Base-by-base conservation (phyloP, 2,888 invertebrate species). In the Eupithecia insigniata region DNA sequence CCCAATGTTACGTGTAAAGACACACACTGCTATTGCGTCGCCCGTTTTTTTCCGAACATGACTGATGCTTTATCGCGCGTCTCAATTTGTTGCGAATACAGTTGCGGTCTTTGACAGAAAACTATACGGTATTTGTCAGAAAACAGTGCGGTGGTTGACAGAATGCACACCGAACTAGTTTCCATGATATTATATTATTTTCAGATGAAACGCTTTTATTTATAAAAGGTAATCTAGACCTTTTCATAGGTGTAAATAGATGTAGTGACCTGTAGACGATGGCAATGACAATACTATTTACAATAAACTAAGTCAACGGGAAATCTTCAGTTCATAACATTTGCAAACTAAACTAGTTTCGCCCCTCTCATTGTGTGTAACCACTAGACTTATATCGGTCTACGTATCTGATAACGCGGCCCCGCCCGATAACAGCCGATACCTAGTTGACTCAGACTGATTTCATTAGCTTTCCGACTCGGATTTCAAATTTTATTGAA, bases 381-480 rank as follows among this genome's bases (percentile, higher is more conserved):
- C 58, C 64, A 67, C 71, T 65, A 71, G 68, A 65, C 66, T 68
- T 71, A 76, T 79, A 79, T 77, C 78, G 68, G 75, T 66, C 77
- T 80, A 79, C 85, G 76, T 92, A 93, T 91, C 92, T 90, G 93
- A 93, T 93, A 93, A 93, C 85, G 82, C 76, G 78, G 76, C 74
- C 78, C 80, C 87, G 91, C 76, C 83, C 86, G 93, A 93, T 93
- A 93, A 90, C 85, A 80, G 60, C 81, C 87, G 86, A 89, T 87
- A 86, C 84, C 82, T 84, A 85, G 84, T 81, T 91, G 90, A 92
- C 85, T 92, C 92, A 93, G 83, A 89, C 83, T 77, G 80, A 83
- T 79, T 82, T 78, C 79, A 80, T 81, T 77, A 81, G 78, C 71
- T 79, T 78, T 79, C 75, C 75, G 79, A 79, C 79, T 74, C 80